Percentiles rank a stretch among this genome's conserved stretches.
Conservation (phyloP, 2,888 invertebrate species). For the Eristalis tenax region DNA sequence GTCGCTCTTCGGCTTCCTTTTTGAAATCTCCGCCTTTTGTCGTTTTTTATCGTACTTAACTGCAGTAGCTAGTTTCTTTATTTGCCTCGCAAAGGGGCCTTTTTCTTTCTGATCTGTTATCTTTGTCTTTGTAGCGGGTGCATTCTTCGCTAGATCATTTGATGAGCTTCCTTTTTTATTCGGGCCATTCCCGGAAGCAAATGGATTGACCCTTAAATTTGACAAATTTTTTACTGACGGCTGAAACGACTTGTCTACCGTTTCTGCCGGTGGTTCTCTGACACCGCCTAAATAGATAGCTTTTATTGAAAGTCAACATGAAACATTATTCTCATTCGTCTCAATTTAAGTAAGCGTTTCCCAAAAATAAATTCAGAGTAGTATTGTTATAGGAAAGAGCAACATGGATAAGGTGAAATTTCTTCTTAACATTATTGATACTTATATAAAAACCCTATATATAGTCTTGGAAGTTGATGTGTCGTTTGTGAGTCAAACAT, state of each 20-base stretch:
- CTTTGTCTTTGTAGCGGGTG: conserved; percentile 7
- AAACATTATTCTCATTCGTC: neutral
- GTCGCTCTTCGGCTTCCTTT: conserved; percentile 53
- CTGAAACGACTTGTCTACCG: conserved; percentile 66
- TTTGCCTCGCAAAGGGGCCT: conserved; percentile 75
- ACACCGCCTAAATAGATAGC: conserved; percentile 58
- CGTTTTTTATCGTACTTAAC: conserved; percentile 76
- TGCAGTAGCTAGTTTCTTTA: conserved; percentile 75
- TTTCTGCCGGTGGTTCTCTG: conserved; percentile 57
- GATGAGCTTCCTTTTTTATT: conserved; percentile 69
- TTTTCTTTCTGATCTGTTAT: conserved; percentile 50
- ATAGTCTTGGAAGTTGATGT: too few relatives aligned
- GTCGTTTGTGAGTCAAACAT: too few relatives aligned
- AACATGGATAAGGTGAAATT: neutral
- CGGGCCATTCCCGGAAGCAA: conserved; percentile 73
- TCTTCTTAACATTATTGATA: neutral
- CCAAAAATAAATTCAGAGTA: conserved; percentile 28
- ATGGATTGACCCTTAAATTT: conserved; percentile 73
- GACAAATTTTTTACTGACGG: conserved; percentile 65
- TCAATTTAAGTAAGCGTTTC: conserved; percentile 49
- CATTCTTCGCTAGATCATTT: conserved; percentile 30
- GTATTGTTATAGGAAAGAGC: neutral
- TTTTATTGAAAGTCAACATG: conserved; percentile 19
- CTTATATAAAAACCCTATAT: too few relatives aligned
- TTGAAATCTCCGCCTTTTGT: conserved; percentile 75